Evolutionary conservation across 2,888 invertebrate species (phyloP).

Genomic region (Ptychoptera albimana): DNA sequence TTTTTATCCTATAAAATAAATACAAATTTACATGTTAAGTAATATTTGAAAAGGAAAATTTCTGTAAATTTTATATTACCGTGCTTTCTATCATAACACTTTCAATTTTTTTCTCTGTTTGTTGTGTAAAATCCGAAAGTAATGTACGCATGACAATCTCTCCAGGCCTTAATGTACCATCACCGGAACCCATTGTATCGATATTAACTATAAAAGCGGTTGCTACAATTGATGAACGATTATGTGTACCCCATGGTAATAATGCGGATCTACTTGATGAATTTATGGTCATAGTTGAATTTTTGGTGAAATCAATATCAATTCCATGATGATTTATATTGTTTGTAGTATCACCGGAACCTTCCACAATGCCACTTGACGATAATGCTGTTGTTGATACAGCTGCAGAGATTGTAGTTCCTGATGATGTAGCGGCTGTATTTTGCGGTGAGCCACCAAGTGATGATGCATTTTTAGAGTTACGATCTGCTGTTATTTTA

Average conservation of each 20-base stretch:
- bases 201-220: constrained; percentile 15
- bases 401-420: neutral
- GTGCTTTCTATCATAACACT: constrained; percentile 81
- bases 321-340: neutral
- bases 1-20: constrained; percentile 58
- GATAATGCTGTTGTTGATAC: neutral
- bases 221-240: constrained; percentile 25
- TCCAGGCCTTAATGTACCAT: constrained; percentile 66
- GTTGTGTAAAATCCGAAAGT: constrained; percentile 86
- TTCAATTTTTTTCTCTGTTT: constrained; percentile 93
- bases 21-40: constrained; percentile 8
- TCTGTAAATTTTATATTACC: constrained; percentile 32
- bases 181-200: constrained; percentile 31
- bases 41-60: neutral
- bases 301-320: constrained; percentile 1
- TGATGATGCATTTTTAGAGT: constrained; percentile 8
- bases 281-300: constrained; percentile 15
- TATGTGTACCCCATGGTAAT: constrained; percentile 64
- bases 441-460: neutral
- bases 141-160: constrained; percentile 93
- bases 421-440: neutral
- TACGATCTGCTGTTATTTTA: constrained; percentile 8
- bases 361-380: constrained; percentile 1
- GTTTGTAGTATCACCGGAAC: neutral
- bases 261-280: constrained; percentile 37